Evolutionary conservation across 2,888 invertebrate genomes (phyloP).

Genomic region (Patella caerulea): DNA sequence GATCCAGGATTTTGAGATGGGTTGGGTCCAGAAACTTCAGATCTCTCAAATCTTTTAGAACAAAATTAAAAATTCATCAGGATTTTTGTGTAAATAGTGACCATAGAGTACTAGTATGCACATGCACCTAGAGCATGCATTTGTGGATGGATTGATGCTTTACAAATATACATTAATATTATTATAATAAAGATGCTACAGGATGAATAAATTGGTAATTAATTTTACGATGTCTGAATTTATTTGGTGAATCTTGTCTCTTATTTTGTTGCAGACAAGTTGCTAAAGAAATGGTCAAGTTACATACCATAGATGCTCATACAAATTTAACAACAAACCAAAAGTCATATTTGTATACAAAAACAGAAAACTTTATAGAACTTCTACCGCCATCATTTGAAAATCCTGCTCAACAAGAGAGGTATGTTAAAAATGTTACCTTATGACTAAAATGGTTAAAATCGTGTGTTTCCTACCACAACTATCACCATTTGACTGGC

Average conservation of each 20-base stretch:
- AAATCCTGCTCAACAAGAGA: slow-evolving; percentile 78
- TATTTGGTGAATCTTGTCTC: neutral
- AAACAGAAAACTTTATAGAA: slow-evolving; percentile 74
- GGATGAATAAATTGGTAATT: slow-evolving; percentile 54
- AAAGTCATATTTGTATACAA: slow-evolving; percentile 83
- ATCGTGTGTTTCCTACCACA: too few relatives aligned
- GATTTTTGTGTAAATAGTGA: too few relatives aligned
- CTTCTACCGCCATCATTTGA: slow-evolving; percentile 69
- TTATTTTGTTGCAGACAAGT: slow-evolving; percentile 71
- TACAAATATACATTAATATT: too few relatives aligned
- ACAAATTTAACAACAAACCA: slow-evolving; percentile 22
- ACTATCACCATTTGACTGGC: too few relatives aligned
- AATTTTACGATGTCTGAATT: slow-evolving; percentile 13
- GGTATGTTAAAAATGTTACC: slow-evolving; percentile 73
- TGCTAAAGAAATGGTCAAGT: slow-evolving; percentile 82
- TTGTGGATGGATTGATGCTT: too few relatives aligned
- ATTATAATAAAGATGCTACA: neutral
- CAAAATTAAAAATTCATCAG: too few relatives aligned
- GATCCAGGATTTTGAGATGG: too few relatives aligned
- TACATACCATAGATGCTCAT: slow-evolving; percentile 60
- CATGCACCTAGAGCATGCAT: too few relatives aligned
- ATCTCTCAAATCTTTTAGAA: too few relatives aligned
- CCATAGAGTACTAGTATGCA: too few relatives aligned
- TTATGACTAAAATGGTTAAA: too few relatives aligned
- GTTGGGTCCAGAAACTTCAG: too few relatives aligned